A percentile compares a stretch with the other conserved stretches of the same genome.
Conservation (phyloP, 2,888 invertebrate genomes). For the Clistopyga incitator region DNA sequence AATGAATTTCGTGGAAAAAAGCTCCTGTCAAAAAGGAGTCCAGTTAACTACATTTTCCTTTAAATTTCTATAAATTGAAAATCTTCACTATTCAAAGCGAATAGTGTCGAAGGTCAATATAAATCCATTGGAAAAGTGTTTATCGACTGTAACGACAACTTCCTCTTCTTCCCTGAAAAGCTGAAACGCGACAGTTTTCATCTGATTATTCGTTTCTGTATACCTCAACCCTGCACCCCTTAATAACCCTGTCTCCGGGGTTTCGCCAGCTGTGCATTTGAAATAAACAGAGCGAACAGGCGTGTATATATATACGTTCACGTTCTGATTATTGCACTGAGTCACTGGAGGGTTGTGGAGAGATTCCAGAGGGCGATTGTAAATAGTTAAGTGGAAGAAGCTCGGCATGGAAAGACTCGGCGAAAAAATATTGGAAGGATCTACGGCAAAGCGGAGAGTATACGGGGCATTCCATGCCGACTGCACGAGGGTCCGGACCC, state of each 20-base stretch:
- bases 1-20: no score
- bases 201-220: not conserved
- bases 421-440: conserved; percentile 28
- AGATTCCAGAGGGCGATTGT: conserved; percentile 19
- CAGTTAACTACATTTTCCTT: no score
- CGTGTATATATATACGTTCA: conserved; percentile 25
- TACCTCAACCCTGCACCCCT: not conserved
- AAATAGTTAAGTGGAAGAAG: conserved; percentile 42
- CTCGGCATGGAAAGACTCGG: conserved; percentile 4
- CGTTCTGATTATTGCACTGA: conserved; percentile 21
- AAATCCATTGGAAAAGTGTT: not conserved
- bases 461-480: not conserved
- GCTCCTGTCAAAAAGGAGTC: no score
- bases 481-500: no score
- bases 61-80: not conserved
- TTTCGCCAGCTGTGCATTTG: conserved; percentile 20
- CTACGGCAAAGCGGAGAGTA: not conserved
- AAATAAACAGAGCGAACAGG: conserved; percentile 28
- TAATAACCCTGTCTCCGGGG: not conserved
- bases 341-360: conserved; percentile 11
- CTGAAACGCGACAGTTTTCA: not conserved
- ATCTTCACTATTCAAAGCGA: not conserved
- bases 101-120: not conserved
- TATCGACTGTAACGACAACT: not conserved
- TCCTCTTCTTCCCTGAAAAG: not conserved